A percentile compares a stretch with the other conserved stretches of the same genome.
phyloP scores from a whole-genome alignment of 2,113 vertebrate genomes.

The Corapipo altera region DNA sequence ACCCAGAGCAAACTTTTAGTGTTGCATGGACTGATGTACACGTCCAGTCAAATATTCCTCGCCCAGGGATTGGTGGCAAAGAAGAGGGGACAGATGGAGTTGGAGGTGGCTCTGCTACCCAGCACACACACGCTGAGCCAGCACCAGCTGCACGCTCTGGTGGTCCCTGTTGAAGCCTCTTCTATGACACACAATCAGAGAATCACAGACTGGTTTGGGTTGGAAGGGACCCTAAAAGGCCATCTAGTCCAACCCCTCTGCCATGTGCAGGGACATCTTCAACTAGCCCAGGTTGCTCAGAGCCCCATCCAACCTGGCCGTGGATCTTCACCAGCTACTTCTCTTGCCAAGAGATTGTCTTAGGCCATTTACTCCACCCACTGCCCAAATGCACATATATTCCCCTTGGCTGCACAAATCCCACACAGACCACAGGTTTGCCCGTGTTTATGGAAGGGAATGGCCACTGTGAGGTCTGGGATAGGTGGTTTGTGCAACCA shows the following conservation, averaged over 20 bases:
- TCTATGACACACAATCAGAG: neutral
- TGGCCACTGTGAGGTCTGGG: fast-evolving
- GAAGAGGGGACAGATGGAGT: neutral
- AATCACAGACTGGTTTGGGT: neutral
- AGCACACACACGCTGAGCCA: neutral
- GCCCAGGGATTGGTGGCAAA: neutral
- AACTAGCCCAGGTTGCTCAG: neutral
- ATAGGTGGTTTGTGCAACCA: neutral
- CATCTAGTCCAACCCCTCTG: neutral
- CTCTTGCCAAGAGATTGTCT: neutral
- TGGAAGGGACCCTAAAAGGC: neutral
- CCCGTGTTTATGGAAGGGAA: neutral
- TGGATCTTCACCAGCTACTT: neutral
- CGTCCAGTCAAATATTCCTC: fast-evolving
- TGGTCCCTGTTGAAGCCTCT: neutral
- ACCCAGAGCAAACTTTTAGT: neutral
- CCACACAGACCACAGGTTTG: neutral
- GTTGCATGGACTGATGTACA: fast-evolving
- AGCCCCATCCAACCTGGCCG: neutral
- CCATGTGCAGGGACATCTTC: neutral
- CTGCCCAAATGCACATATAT: neutral
- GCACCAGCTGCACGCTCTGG: neutral
- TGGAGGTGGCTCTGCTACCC: neutral
- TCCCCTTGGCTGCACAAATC: neutral
- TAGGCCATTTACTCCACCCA: too few relatives aligned